These are phyloP conservation scores for Trochalopteron elliotii DNA, from an alignment of 2,113 vertebrate species.

Conservation along the genomic window DNA sequence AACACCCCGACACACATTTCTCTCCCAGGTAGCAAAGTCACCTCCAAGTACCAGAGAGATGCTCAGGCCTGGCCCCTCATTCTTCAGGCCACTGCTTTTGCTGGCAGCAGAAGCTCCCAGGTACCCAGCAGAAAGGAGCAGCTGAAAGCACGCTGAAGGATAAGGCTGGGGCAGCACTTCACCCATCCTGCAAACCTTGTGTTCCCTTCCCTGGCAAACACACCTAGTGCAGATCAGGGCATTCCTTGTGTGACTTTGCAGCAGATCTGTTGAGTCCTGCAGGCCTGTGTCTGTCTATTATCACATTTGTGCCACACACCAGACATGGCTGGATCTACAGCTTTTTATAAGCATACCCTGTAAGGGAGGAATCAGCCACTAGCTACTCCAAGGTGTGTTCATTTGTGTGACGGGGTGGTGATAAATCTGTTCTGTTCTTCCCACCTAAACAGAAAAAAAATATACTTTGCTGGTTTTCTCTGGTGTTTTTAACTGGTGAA, in stretches of 20 bases:
- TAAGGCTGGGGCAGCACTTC: neutral
- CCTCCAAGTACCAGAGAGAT: neutral
- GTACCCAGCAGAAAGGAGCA: neutral
- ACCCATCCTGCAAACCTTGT: neutral
- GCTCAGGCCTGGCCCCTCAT: rapidly evolving
- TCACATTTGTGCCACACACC: neutral
- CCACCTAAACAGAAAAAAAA: neutral
- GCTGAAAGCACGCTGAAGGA: neutral
- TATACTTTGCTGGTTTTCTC: neutral
- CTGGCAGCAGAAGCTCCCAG: neutral
- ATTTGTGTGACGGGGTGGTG: neutral
- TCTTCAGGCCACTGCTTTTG: rapidly evolving
- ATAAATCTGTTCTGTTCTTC: neutral
- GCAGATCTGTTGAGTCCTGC: neutral
- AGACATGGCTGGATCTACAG: neutral
- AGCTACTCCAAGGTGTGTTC: neutral
- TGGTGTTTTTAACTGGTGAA: neutral
- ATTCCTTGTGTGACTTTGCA: neutral
- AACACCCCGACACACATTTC: rapidly evolving
- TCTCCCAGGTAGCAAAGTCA: neutral
- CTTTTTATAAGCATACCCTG: neutral
- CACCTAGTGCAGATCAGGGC: neutral
- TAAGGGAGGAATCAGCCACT: neutral
- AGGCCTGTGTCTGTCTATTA: neutral
- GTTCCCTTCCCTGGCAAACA: neutral